A percentile compares a stretch with the other conserved stretches of the same genome.
phyloP scores from a whole-genome alignment of 2,113 vertebrate genomes.

The Patagioenas fasciata region DNA sequence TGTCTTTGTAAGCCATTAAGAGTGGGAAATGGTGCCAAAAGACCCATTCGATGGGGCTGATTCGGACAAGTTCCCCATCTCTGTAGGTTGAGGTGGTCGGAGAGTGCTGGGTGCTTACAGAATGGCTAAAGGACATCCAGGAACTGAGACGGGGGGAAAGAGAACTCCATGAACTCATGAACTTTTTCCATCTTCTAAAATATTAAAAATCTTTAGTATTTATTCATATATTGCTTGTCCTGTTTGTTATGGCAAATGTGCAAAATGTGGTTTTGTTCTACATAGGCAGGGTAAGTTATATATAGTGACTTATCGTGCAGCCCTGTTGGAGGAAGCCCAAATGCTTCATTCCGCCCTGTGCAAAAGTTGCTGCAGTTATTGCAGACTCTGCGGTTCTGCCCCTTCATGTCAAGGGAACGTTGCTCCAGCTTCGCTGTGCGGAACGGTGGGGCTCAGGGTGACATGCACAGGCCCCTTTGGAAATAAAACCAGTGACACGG shows the following conservation, averaged over 20 bases:
- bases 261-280: not conserved
- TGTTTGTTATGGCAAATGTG: not conserved
- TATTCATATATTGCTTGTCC: not conserved
- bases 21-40: not conserved
- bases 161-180: not conserved
- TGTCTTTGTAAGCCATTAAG: not conserved
- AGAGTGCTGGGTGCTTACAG: no score
- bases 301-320: not conserved
- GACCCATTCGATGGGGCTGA: fast-evolving
- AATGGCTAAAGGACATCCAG: not conserved
- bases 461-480: not conserved
- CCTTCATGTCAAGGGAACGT: not conserved
- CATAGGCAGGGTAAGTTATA: not conserved
- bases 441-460: not conserved
- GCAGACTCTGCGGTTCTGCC: constrained; percentile 1
- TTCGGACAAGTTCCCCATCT: not conserved
- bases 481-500: not conserved
- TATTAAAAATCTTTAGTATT: not conserved
- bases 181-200: not conserved
- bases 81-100: no score
- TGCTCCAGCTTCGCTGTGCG: not conserved
- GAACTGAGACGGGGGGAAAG: not conserved
- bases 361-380: not conserved
- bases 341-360: not conserved
- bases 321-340: not conserved